Evolutionary conservation across 2,113 vertebrate genomes (phyloP).

Genomic region (Eleginops maclovinus): DNA sequence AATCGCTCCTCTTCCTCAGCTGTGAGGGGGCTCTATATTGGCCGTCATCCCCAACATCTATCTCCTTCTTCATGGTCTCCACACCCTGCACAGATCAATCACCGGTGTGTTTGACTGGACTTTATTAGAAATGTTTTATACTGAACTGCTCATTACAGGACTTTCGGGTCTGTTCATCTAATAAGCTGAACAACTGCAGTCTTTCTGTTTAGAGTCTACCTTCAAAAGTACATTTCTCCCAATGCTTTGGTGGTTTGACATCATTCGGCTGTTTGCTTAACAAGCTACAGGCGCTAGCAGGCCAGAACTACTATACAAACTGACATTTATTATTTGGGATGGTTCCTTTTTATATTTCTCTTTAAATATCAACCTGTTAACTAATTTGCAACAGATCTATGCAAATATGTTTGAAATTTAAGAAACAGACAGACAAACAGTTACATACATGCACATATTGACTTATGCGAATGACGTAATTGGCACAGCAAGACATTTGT

Average conservation of each 20-base stretch:
- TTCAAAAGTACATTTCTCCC: neutral
- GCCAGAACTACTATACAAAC: neutral
- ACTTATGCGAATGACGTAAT: neutral
- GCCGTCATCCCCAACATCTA: conserved; percentile 89
- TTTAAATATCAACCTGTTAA: neutral
- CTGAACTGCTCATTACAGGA: neutral
- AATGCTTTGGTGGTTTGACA: neutral
- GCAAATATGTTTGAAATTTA: neutral
- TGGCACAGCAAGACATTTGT: neutral
- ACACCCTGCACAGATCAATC: conserved; percentile 85
- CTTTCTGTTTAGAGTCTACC: neutral
- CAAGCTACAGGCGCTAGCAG: neutral
- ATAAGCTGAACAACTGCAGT: neutral
- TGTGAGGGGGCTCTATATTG: conserved; percentile 90
- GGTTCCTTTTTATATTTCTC: neutral
- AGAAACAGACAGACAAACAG: neutral
- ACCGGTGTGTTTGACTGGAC: neutral
- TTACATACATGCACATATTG: neutral
- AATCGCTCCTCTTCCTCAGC: conserved; percentile 93
- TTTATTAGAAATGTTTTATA: no score
- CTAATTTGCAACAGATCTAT: neutral
- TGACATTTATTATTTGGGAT: neutral
- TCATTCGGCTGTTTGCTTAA: neutral
- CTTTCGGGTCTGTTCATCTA: neutral
- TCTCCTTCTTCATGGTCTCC: conserved; percentile 92